phyloP scores from a whole-genome alignment of 2,888 invertebrate genomes.

The Pomacea canaliculata region DNA sequence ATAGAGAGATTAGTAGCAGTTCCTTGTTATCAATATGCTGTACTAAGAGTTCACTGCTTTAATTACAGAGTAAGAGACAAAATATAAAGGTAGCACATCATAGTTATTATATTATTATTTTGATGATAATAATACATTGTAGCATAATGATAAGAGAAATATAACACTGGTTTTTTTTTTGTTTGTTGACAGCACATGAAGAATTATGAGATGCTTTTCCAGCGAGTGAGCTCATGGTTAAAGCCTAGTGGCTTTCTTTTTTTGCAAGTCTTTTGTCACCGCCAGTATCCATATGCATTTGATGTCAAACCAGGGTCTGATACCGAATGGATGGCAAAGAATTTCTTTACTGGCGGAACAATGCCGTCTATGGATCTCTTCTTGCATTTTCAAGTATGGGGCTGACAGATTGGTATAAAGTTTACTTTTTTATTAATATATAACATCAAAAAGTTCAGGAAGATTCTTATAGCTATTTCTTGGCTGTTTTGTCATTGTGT shows the following conservation, averaged over 20 bases:
- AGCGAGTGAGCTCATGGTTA: conserved; percentile 58
- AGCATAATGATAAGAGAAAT: too few species aligned
- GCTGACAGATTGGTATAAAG: not conserved
- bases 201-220: conserved; percentile 57
- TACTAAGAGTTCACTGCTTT: too few species aligned
- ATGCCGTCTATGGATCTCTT: conserved; percentile 63
- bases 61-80: too few species aligned
- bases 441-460: not conserved
- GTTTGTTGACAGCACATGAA: conserved; percentile 58
- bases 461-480: not conserved
- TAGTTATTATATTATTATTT: too few species aligned
- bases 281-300: conserved; percentile 55
- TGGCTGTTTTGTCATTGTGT: too few species aligned
- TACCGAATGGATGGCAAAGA: conserved; percentile 66
- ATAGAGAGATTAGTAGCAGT: too few species aligned
- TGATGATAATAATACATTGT: too few species aligned
- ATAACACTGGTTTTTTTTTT: not conserved
- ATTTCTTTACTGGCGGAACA: conserved; percentile 63
- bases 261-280: conserved; percentile 59
- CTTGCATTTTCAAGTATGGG: conserved; percentile 54
- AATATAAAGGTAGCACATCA: too few species aligned
- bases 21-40: too few species aligned
- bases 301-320: conserved; percentile 58
- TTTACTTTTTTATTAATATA: not conserved
- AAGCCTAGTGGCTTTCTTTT: conserved; percentile 58